A percentile compares a stretch with the other conserved stretches of the same genome.
Evolutionary conservation across 1,140 invertebrate species (phyloP).

Genomic region (Drosophila baimaii): DNA sequence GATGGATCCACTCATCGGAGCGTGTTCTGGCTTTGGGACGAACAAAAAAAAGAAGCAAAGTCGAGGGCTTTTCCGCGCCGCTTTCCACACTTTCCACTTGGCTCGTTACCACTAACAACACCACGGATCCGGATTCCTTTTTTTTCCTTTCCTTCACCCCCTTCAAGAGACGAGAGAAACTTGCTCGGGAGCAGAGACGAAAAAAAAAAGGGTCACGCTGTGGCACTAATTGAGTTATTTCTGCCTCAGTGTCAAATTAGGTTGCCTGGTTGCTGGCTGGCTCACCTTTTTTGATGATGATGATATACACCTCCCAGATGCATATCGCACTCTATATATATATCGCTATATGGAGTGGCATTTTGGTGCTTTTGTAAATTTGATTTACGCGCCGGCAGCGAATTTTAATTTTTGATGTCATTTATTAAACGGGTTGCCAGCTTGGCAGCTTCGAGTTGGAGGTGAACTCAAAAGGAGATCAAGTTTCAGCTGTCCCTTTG

Average conservation of each 20-base stretch:
- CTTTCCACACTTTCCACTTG: slow-evolving; percentile 14
- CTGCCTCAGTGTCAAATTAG: slow-evolving; percentile 77
- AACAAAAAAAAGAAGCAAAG: too few relatives aligned
- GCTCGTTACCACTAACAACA: slow-evolving; percentile 69
- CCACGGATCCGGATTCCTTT: slow-evolving; percentile 51
- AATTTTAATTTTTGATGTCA: slow-evolving; percentile 79
- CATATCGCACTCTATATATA: slow-evolving; percentile 6
- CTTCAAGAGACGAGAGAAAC: slow-evolving; percentile 1
- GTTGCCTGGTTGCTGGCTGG: slow-evolving; percentile 44
- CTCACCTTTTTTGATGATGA: slow-evolving; percentile 29
- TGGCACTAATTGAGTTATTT: slow-evolving; percentile 76
- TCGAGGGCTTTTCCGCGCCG: slow-evolving; percentile 36
- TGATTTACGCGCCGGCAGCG: slow-evolving; percentile 65
- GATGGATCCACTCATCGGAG: slow-evolving; percentile 8
- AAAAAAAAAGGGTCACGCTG: slow-evolving; percentile 38
- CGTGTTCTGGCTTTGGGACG: slow-evolving; percentile 21
- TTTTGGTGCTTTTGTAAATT: slow-evolving; percentile 41
- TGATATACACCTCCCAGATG: slow-evolving; percentile 9
- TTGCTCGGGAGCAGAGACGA: slow-evolving; percentile 2
- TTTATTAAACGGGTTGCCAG: slow-evolving; percentile 66
- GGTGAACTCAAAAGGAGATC: slow-evolving; percentile 21
- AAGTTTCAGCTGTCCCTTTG: slow-evolving; percentile 31
- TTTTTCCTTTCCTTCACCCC: slow-evolving; percentile 21
- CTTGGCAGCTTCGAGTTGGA: slow-evolving; percentile 8
- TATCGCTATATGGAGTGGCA: background rate